phyloP scores from a whole-genome alignment of 2,797 vertebrate genomes.

The Lepilemur ruficaudatus region DNA sequence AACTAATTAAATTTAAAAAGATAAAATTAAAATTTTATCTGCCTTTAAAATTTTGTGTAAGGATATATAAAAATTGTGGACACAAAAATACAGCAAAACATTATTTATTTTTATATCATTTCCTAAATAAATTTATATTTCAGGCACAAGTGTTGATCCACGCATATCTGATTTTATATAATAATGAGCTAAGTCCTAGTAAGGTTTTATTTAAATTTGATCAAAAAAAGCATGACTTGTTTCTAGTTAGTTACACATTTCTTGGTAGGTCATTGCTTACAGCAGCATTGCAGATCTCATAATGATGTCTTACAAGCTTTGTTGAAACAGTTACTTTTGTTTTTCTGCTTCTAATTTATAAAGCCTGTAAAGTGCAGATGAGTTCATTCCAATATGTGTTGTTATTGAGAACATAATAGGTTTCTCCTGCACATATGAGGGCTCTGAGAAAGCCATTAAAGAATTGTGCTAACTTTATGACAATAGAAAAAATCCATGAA shows the following conservation, averaged over 20 bases:
- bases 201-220: not conserved
- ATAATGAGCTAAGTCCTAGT: not conserved
- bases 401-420: not conserved
- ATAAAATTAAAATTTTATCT: not conserved
- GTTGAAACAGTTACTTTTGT: not conserved
- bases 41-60: not conserved
- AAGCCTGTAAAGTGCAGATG: not conserved
- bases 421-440: not conserved
- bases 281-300: not conserved
- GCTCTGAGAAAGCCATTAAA: not conserved
- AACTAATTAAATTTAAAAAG: not conserved
- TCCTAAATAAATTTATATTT: not conserved
- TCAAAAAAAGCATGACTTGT: not conserved
- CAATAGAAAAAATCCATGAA: not conserved
- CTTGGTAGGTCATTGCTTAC: not conserved
- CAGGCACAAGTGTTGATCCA: not conserved
- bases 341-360: slow-evolving; percentile 34
- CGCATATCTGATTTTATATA: not conserved
- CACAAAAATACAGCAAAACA: not conserved
- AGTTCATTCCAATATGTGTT: not conserved
- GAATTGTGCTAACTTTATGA: not conserved
- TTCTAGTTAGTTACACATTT: not conserved
- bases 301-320: not conserved
- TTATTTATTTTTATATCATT: not conserved
- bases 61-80: not conserved